Conservation (phyloP, 2,113 vertebrate species). For the Diphyllodes magnificus region DNA sequence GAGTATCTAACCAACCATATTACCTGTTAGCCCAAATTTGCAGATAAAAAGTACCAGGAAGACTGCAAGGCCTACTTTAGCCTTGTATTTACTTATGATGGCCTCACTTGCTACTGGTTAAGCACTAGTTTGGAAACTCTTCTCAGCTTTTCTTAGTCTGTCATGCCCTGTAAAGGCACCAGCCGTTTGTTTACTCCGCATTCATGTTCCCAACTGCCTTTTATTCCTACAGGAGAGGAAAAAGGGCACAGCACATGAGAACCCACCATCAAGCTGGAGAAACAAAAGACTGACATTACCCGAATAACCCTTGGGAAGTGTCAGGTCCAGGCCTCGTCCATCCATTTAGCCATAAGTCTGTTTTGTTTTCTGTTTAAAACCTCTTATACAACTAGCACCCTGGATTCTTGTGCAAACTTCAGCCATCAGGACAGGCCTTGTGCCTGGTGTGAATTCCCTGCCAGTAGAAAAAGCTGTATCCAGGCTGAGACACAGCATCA, state of each 20-base stretch:
- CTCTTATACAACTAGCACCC: background rate
- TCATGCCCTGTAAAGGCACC: background rate
- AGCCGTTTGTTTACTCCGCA: background rate
- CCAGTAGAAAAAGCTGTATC: background rate
- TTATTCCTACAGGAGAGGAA: background rate
- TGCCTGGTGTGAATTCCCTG: background rate
- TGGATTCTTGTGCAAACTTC: background rate
- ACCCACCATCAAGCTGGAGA: rapidly evolving
- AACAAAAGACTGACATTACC: background rate
- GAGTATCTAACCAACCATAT: background rate
- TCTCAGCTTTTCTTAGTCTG: background rate
- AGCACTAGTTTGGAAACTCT: background rate
- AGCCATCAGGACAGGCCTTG: background rate
- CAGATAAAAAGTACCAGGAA: background rate
- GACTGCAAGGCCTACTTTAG: background rate
- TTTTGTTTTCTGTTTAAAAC: background rate
- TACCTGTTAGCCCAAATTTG: background rate
- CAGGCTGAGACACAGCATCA: rapidly evolving
- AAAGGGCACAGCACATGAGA: background rate
- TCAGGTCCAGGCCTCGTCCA: background rate
- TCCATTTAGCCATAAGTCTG: background rate
- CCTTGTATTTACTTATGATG: background rate
- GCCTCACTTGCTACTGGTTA: background rate
- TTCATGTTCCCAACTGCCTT: background rate
- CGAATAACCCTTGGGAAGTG: background rate